phyloP scores from a whole-genome alignment of 2,797 vertebrate species.

The Labroides dimidiatus region DNA sequence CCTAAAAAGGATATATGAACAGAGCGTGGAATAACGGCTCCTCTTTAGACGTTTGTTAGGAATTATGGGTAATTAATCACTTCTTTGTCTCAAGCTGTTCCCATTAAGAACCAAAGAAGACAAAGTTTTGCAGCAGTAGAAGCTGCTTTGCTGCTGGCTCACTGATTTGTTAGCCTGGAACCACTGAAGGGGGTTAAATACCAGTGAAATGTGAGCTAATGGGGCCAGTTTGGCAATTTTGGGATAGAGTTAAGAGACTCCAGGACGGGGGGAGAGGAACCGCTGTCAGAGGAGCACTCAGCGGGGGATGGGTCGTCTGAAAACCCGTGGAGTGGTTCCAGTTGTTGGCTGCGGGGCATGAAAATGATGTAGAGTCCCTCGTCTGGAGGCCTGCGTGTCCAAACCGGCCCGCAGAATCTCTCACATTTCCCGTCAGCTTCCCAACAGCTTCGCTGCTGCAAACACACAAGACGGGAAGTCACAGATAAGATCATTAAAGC shows the following conservation, averaged over 20 bases:
- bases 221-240: constrained; percentile 30
- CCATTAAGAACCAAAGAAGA: constrained; percentile 3
- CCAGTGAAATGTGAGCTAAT: constrained; percentile 10
- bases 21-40: neutral
- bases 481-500: neutral
- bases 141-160: neutral
- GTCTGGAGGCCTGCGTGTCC: constrained; percentile 29
- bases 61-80: constrained; percentile 5
- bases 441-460: constrained; percentile 15
- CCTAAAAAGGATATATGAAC: constrained; percentile 13
- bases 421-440: constrained; percentile 27
- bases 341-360: constrained; percentile 30
- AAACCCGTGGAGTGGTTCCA: constrained; percentile 36
- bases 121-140: neutral
- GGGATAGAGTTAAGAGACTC: constrained; percentile 31
- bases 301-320: neutral
- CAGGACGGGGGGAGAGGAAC: constrained; percentile 26
- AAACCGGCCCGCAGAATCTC: constrained; percentile 4
- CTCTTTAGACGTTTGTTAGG: neutral
- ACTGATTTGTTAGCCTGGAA: constrained; percentile 23
- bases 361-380: constrained; percentile 3
- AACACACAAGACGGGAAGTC: constrained; percentile 13
- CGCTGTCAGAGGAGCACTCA: constrained; percentile 17
- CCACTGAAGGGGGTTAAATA: constrained; percentile 16
- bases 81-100: neutral